Evolutionary conservation across 2,113 vertebrate species (phyloP).

Genomic region (Empidonax alnorum): DNA sequence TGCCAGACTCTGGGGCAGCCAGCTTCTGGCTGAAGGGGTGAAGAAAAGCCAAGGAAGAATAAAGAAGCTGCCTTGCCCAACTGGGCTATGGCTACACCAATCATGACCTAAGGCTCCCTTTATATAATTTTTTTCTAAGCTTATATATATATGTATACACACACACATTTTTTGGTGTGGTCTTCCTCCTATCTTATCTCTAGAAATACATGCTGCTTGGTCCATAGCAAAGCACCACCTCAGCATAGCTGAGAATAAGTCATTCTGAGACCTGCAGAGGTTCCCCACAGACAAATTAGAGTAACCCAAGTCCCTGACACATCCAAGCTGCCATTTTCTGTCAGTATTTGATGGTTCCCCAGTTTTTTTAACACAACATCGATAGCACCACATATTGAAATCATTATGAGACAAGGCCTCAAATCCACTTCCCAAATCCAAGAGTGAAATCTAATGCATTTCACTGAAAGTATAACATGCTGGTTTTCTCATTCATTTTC

Average conservation of each 20-base stretch:
- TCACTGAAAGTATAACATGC: background rate
- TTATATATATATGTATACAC: rapidly evolving
- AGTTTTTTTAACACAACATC: background rate
- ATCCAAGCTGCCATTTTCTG: background rate
- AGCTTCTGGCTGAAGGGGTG: rapidly evolving
- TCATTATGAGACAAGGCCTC: background rate
- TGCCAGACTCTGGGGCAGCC: rapidly evolving
- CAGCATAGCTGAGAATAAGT: background rate
- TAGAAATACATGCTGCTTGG: background rate
- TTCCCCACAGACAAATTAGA: background rate
- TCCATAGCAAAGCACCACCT: background rate
- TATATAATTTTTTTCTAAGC: background rate
- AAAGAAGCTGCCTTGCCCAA: background rate
- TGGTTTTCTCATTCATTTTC: background rate
- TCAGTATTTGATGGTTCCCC: background rate
- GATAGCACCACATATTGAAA: background rate
- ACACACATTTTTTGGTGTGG: background rate
- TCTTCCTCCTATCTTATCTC: background rate
- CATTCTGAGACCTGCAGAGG: background rate
- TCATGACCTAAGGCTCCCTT: background rate
- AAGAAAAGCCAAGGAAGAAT: background rate
- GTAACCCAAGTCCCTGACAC: background rate
- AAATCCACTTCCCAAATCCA: background rate
- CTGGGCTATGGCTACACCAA: background rate
- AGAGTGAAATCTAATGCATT: background rate